Evolutionary conservation across 2,797 vertebrate species (phyloP).

Genomic region (Scomberomorus guttatus): DNA sequence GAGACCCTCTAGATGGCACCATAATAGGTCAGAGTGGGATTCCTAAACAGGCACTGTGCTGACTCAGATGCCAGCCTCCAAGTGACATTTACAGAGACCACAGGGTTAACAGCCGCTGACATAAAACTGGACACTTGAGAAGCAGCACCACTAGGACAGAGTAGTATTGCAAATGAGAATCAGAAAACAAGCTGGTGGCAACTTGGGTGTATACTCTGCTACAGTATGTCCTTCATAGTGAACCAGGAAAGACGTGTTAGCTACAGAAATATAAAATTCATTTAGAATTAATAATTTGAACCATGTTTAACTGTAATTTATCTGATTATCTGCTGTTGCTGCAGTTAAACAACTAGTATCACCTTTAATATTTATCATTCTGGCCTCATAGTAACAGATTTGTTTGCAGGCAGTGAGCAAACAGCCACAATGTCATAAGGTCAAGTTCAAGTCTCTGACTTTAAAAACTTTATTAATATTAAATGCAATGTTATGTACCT

Average conservation of each 20-base stretch:
- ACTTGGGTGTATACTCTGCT: not conserved
- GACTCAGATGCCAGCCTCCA: conserved; percentile 69
- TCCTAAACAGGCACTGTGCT: conserved; percentile 74
- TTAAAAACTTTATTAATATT: not conserved
- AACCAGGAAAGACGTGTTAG: not conserved
- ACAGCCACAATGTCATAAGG: conserved; percentile 25
- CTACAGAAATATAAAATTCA: not conserved
- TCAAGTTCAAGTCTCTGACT: conserved; percentile 21
- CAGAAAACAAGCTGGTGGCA: conserved; percentile 29
- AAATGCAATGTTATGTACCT: not conserved
- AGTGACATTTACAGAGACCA: conserved; percentile 81
- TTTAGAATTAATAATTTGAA: not conserved
- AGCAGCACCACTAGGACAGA: conserved; percentile 7
- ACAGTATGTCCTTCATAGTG: not conserved
- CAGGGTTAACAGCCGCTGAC: conserved; percentile 47
- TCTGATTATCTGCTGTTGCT: not conserved
- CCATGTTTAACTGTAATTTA: not conserved
- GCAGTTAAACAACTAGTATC: not conserved
- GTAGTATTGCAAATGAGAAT: conserved; percentile 15
- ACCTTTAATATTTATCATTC: conserved; percentile 6
- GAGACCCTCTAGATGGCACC: conserved; percentile 51
- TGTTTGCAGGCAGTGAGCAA: conserved; percentile 33
- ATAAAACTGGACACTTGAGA: conserved; percentile 71
- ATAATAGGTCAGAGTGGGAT: conserved; percentile 77
- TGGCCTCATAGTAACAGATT: not conserved